phyloP scores from a whole-genome alignment of 2,113 vertebrate species.

The Polypterus bichir region DNA sequence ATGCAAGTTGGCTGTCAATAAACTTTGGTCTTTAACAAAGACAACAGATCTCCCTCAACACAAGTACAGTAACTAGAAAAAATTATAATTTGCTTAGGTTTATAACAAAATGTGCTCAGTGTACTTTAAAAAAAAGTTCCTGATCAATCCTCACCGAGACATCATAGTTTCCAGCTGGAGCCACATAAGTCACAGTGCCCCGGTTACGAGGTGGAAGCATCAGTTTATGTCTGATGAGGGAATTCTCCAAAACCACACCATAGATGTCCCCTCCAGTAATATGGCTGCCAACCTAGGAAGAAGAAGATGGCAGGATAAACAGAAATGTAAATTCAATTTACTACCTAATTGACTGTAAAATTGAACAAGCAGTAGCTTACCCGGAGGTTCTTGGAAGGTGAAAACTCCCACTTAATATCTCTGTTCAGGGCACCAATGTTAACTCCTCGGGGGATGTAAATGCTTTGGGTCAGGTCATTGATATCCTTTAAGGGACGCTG shows the following conservation, averaged over 20 bases:
- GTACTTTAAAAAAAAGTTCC: background rate
- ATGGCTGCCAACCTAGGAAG: constrained; percentile 77
- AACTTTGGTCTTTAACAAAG: too few species aligned
- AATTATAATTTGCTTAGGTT: background rate
- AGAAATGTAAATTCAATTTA: background rate
- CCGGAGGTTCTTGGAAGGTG: constrained; percentile 71
- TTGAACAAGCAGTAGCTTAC: constrained; percentile 39
- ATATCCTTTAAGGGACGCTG: constrained; percentile 90
- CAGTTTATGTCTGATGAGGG: constrained; percentile 92
- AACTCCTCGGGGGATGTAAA: constrained; percentile 93
- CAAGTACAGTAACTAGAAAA: background rate
- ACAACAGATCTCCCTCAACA: background rate
- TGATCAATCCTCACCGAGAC: constrained; percentile 57
- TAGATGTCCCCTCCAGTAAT: constrained; percentile 96
- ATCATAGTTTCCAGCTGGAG: constrained; percentile 80
- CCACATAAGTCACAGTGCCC: constrained; percentile 88
- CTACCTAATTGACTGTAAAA: background rate
- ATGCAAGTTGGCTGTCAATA: too few species aligned
- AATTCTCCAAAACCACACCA: constrained; percentile 77
- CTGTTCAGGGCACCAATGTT: constrained; percentile 84
- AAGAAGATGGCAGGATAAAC: background rate
- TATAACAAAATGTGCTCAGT: background rate
- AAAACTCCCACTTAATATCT: constrained; percentile 90
- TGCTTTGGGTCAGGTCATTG: constrained; percentile 78
- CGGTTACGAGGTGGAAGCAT: constrained; percentile 86